Percentiles rank a stretch among this genome's conserved stretches.
phyloP scores from a whole-genome alignment of 1,140 invertebrate genomes.

The Sminthurinus signatus region DNA sequence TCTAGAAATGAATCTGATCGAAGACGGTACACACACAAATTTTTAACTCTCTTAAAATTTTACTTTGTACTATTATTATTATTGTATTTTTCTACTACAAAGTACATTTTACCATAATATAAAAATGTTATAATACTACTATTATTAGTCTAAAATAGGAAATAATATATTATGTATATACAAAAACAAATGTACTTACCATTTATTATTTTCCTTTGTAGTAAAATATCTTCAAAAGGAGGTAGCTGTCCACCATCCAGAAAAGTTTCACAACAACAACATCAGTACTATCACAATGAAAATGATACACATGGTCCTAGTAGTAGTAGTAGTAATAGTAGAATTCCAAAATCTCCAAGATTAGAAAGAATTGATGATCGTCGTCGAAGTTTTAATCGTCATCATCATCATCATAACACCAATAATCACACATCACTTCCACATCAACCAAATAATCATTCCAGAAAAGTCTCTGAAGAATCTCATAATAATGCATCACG shows the following conservation, averaged over 20 bases:
- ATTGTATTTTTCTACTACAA: neutral
- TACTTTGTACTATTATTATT: neutral
- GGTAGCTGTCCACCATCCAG: neutral
- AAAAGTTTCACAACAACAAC: too few relatives aligned
- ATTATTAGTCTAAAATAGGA: too few relatives aligned
- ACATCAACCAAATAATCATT: neutral
- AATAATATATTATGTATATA: too few relatives aligned
- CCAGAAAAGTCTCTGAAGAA: slow-evolving; percentile 9
- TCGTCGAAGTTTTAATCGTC: neutral
- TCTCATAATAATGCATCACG: neutral
- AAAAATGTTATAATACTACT: too few relatives aligned
- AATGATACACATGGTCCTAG: too few relatives aligned
- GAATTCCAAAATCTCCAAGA: too few relatives aligned
- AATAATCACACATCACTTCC: too few relatives aligned
- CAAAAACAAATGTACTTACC: too few relatives aligned
- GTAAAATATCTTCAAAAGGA: neutral
- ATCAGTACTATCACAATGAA: neutral
- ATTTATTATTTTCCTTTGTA: too few relatives aligned
- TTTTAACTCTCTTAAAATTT: neutral
- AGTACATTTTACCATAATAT: too few relatives aligned
- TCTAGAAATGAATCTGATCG: slow-evolving; percentile 25
- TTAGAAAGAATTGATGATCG: neutral
- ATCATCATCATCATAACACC: too few relatives aligned
- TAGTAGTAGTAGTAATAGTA: too few relatives aligned
- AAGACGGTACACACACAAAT: slow-evolving; percentile 5